phyloP scores from a whole-genome alignment of 2,797 vertebrate species.

The Sebastes oblongus region DNA sequence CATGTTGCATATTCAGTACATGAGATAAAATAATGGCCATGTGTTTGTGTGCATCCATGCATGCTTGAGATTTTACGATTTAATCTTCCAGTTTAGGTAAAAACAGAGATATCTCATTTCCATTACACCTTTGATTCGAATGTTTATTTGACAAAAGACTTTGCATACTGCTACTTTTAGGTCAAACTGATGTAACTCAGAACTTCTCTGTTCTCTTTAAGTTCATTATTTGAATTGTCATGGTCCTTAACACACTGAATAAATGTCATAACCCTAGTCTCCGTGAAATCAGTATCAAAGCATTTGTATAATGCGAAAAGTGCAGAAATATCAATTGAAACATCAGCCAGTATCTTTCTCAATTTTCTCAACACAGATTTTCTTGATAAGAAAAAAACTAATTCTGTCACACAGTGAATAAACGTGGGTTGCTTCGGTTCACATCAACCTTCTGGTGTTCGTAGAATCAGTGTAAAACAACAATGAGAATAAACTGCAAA shows the following conservation, averaged over 20 bases:
- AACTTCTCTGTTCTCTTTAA: background rate
- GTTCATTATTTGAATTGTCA: background rate
- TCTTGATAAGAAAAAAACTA: background rate
- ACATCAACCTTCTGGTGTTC: background rate
- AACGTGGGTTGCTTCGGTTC: background rate
- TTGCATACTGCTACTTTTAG: background rate
- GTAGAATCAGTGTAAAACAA: conserved; percentile 23
- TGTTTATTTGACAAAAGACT: background rate
- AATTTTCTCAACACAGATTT: background rate
- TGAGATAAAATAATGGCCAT: background rate
- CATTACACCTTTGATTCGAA: background rate
- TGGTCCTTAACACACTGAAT: background rate
- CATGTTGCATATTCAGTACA: background rate
- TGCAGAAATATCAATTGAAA: background rate
- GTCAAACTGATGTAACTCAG: background rate
- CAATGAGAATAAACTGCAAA: conserved; percentile 42
- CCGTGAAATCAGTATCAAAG: background rate
- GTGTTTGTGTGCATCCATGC: background rate
- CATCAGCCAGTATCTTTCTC: background rate
- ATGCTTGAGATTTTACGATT: background rate
- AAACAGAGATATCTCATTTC: background rate
- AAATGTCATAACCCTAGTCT: background rate
- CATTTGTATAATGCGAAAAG: background rate
- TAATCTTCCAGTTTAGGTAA: background rate
- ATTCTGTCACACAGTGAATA: background rate